Base-by-base conservation (phyloP, 64 coral and sea anemone genomes). In the Platygyra sinensis region DNA sequence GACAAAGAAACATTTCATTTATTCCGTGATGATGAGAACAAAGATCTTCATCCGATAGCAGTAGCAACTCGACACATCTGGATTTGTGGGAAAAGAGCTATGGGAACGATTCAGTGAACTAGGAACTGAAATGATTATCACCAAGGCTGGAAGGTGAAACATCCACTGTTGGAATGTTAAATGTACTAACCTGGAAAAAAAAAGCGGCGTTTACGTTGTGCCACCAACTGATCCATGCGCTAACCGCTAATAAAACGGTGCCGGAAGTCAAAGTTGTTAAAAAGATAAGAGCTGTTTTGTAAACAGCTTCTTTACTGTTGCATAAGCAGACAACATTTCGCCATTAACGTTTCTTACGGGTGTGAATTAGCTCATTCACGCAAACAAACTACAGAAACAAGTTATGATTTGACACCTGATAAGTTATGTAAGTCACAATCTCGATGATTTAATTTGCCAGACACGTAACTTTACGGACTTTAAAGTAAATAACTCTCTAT, bases 111-210 rank as follows among this genome's bases (percentile, higher is more conserved):
- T 99, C 72, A 99, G 93, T 79, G 97, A 99, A 60, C 67, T 99
- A 28, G 97, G 97, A 54, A 99, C 97, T 71, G 97, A 99, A 94
- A 99, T 99, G 97, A 99, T 99, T 51, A 99, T 99, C 72, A 99
- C 97, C 36, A 99, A 99, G 72, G 94, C 94, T 89, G 97, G 97
- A 82, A 99, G 97, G 97, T 99, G 96, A 88, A 51, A 14, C 81
- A 72, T 51, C 22, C 20, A 8, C 22, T 71, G 67, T 20, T 67
- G 81, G 57, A 60, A 81, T 62, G 79, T 63, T 62, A 20, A 81
- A 46, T 32, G 31, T 32, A 20, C 63, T 85, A 69, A 52, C 62
- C 62, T 46, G 81, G 61, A 46, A 81, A 71, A 65, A 62, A 36
- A 80, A 85, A 85, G 36, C 62, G 62, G 62, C 81, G 9, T 85